phyloP scores from a whole-genome alignment of 2,797 vertebrate genomes.

The Scarus forsteni region DNA sequence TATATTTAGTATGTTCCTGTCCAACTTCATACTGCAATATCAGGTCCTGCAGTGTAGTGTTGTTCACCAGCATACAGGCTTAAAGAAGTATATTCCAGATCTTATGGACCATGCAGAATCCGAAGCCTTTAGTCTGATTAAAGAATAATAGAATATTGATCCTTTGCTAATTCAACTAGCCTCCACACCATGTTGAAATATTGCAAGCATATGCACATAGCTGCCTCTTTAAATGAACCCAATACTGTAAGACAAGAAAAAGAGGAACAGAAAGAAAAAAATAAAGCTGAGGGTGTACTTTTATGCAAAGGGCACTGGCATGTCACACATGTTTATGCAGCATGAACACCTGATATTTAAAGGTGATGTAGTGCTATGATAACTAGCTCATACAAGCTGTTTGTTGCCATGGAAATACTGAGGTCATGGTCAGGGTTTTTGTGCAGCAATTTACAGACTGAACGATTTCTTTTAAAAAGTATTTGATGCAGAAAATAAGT shows the following conservation, averaged over 20 bases:
- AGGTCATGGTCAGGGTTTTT: too few species aligned
- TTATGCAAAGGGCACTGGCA: too few species aligned
- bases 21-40: slow-evolving; percentile 16
- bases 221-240: slow-evolving; percentile 21
- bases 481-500: too few species aligned
- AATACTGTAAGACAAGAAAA: slow-evolving; percentile 1
- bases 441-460: too few species aligned
- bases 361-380: too few species aligned
- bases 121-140: slow-evolving; percentile 37
- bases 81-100: slow-evolving; percentile 38
- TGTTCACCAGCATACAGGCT: slow-evolving; percentile 7
- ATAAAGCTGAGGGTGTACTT: too few species aligned
- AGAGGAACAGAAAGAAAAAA: not conserved
- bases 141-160: slow-evolving; percentile 68
- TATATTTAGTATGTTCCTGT: slow-evolving; percentile 16
- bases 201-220: slow-evolving; percentile 8
- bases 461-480: too few species aligned
- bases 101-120: slow-evolving; percentile 43
- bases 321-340: too few species aligned
- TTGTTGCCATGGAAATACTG: too few species aligned
- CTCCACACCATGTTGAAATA: slow-evolving; percentile 16
- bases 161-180: slow-evolving; percentile 59
- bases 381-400: too few species aligned
- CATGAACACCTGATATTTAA: too few species aligned
- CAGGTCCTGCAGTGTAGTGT: not conserved